Evolutionary conservation across 1,140 invertebrate genomes (phyloP).

Genomic region (Drosophila biarmipes): DNA sequence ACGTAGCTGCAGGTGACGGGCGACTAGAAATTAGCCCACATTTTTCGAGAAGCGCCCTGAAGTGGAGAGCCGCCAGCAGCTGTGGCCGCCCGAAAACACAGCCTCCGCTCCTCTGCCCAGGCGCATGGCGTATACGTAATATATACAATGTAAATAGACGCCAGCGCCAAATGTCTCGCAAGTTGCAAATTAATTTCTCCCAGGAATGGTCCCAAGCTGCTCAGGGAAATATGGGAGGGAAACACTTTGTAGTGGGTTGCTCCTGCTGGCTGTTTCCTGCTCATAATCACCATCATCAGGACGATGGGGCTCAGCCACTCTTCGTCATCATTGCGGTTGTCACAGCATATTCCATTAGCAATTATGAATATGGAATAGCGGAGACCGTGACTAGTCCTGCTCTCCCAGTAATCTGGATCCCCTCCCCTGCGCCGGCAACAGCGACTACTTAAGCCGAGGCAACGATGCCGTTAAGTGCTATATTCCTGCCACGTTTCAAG

Average conservation of each 20-base stretch:
- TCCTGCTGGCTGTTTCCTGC: slow-evolving; percentile 24
- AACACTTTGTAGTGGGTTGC: slow-evolving; percentile 66
- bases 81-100: slow-evolving; percentile 56
- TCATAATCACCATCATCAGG: slow-evolving; percentile 58
- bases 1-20: slow-evolving; percentile 74
- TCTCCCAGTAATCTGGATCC: slow-evolving; percentile 42
- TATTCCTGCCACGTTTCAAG: slow-evolving; percentile 46
- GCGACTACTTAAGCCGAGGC: slow-evolving; percentile 73
- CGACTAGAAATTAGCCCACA: slow-evolving; percentile 76
- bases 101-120: slow-evolving; percentile 34
- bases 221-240: slow-evolving; percentile 18
- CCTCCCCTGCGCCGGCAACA: not conserved
- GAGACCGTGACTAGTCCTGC: slow-evolving; percentile 63
- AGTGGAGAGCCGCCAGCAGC: slow-evolving; percentile 31
- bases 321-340: slow-evolving; percentile 52
- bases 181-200: slow-evolving; percentile 84
- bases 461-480: slow-evolving; percentile 73
- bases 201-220: slow-evolving; percentile 56
- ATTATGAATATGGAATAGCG: slow-evolving; percentile 82
- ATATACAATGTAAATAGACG: slow-evolving; percentile 80
- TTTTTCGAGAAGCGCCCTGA: slow-evolving; percentile 8
- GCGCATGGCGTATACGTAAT: slow-evolving; percentile 67
- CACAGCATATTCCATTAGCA: slow-evolving; percentile 84
- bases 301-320: slow-evolving; percentile 13
- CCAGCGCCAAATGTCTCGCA: slow-evolving; percentile 76